Evolutionary conservation across 2,888 invertebrate species (phyloP), one percentile per base, ranked within the genome.

Genomic region (Phengaris arion): DNA sequence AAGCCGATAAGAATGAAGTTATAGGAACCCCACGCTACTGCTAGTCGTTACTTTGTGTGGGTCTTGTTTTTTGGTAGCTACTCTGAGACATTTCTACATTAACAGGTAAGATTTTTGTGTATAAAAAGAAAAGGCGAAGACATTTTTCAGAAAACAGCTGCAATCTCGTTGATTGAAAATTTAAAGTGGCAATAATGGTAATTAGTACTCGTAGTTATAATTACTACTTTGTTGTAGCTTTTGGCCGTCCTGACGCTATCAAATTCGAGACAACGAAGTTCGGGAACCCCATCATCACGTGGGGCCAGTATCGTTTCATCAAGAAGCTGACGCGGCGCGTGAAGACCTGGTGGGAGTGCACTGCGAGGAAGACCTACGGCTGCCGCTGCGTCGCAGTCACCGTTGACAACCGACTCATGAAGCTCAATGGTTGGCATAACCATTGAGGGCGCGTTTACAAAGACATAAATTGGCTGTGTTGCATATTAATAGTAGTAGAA

Each of bases 301-400:
- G 92, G 91, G 92, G 91, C n/a, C 89, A 87, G 70, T 90, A 91
- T 78, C 84, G 89, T 55, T 92, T 92, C 75, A 85, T 86, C 15
- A 92, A 90, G 81, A 92, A 92, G 80, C 78, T 92, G 77, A 80
- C 83, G 8, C 83, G 92, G 0, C 84, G 86, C 13, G 76, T 82
- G 52, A 92, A 91, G 82, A 90, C 90, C 22, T 92, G 91, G 90
- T 92, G 92, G 92, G 91, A 91, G 81, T 92, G 92, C 72, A 85
- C 86, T 0, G 86, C 87, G 1, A 85, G 89, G 79, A 92, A 90
- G 85, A 84, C 80, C 12, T 79, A 78, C 13, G 86, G 87, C 0
- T 93, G 92, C 79, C 85, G 87, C 3, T 92, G 92, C 77, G 83
- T 90, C 6, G 88, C 88, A 6, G 90, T 91, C 76, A 92, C 92